These are phyloP conservation scores for Metridium senile DNA, from an alignment of 92 coral and sea anemone species.

Conservation along the genomic window DNA sequence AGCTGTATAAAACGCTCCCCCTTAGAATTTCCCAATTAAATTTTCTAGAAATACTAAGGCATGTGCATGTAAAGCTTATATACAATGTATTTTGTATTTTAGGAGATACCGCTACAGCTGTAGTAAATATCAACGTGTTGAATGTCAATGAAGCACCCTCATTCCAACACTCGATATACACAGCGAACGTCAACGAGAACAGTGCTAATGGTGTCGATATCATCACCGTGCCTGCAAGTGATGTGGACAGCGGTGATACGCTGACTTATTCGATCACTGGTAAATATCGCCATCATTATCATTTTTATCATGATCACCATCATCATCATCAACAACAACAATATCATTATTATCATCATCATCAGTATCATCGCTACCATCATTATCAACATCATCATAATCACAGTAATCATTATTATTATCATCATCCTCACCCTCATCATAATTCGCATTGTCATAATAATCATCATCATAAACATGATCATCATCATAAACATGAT, in stretches of 20 bases:
- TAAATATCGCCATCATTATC: slow-evolving; percentile 4
- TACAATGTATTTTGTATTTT: not conserved
- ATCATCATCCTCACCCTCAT: no score
- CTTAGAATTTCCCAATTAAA: no score
- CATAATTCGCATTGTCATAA: no score
- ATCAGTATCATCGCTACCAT: not conserved
- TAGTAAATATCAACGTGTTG: slow-evolving; percentile 43
- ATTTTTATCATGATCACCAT: not conserved
- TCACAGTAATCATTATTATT: no score
- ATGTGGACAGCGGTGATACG: slow-evolving; percentile 57
- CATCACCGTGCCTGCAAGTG: slow-evolving; percentile 46
- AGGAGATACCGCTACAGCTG: slow-evolving; percentile 52
- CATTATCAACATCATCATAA: no score
- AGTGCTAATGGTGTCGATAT: slow-evolving; percentile 56
- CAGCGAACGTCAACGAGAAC: slow-evolving; percentile 51
- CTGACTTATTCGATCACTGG: slow-evolving; percentile 55
- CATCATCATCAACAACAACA: not conserved
- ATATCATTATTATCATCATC: not conserved
- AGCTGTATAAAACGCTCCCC: no score
- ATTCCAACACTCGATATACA: slow-evolving; percentile 54
- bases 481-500: no score
- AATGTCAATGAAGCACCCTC: slow-evolving; percentile 63
- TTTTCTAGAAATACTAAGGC: no score
- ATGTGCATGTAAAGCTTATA: not conserved
- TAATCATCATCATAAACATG: no score